Evolutionary conservation across 1,140 invertebrate genomes (phyloP).

Genomic region (Calephelis nemesis): DNA sequence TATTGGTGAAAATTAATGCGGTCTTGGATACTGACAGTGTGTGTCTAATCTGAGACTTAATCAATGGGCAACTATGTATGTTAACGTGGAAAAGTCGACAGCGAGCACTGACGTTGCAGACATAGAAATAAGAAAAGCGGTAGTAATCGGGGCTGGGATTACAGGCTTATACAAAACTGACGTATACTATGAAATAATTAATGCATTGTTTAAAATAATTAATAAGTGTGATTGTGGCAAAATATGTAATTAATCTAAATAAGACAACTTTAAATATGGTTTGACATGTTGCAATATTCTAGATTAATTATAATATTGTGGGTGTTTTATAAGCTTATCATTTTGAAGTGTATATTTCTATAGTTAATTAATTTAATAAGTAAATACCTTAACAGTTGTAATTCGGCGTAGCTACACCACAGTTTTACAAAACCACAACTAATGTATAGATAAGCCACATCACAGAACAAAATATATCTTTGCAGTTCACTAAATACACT

Average conservation of each 20-base stretch:
- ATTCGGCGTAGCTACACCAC: conserved; percentile 11
- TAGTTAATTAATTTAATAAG: neutral
- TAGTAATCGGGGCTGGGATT: too few species aligned
- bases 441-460: conserved; percentile 8
- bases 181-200: too few species aligned
- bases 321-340: neutral
- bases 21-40: too few species aligned
- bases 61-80: too few species aligned
- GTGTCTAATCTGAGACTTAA: too few species aligned
- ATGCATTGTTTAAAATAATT: too few species aligned
- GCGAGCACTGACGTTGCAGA: too few species aligned
- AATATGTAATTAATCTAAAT: neutral
- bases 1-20: too few species aligned
- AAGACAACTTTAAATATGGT: neutral
- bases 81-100: too few species aligned
- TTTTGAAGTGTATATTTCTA: neutral
- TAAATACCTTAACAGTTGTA: conserved; percentile 11
- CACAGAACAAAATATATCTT: conserved; percentile 12
- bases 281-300: neutral
- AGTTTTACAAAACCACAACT: neutral
- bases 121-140: too few species aligned
- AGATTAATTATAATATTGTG: neutral
- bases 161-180: too few species aligned
- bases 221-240: neutral
- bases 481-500: conserved; percentile 19